Evolutionary conservation across 2,797 vertebrate genomes (phyloP), one percentile per base, ranked within the genome.

Genomic region (Mycteria americana): DNA sequence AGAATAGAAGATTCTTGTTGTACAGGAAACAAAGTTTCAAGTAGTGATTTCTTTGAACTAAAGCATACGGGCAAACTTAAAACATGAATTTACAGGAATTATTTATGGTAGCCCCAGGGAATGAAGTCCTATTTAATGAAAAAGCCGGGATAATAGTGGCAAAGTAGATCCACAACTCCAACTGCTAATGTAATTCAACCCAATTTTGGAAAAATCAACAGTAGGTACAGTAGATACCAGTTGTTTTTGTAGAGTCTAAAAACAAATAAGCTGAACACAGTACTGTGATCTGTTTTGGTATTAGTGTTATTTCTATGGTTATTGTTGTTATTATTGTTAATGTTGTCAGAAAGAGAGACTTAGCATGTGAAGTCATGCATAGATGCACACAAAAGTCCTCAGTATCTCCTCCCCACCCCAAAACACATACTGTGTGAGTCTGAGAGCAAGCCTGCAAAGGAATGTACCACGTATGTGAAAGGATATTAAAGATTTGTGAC

Each of bases 381-480:
- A 35, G n/a, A 39, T 28, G 11, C 31, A 28, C 19, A n/a, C 35
- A 24, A 7, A 77, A 9, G 23, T 62, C 28, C 12, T 7, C 21
- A 37, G 15, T 31, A 13, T 48, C 35, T 90, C 30, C 33, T 73
- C 19, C 65, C 30, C 10, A 41, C 18, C 23, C 33, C 6, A 23
- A 51, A 91, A 59, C 18, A 39, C 3, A 4, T 13, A 22, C 25
- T 5, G 6, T 8, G 41, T 6, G 41, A 51, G 13, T 23, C 24
- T 57, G 45, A 83, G 69, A 65, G 62, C 33, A 73, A 45, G 6
- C 7, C 62, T 81, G 62, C 22, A 35, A 43, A 80, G 2, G 10
- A 22, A 5, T 0, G 0, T 17, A 16, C 17, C 14, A 46, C 37
- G 21, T 31, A 35, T 21, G 13, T 12, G 67, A 76, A 31, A 93